Percentiles rank a stretch among this genome's conserved stretches.
phyloP scores from a whole-genome alignment of 2,797 vertebrate genomes.

The Odontamblyopus lacepedii region DNA sequence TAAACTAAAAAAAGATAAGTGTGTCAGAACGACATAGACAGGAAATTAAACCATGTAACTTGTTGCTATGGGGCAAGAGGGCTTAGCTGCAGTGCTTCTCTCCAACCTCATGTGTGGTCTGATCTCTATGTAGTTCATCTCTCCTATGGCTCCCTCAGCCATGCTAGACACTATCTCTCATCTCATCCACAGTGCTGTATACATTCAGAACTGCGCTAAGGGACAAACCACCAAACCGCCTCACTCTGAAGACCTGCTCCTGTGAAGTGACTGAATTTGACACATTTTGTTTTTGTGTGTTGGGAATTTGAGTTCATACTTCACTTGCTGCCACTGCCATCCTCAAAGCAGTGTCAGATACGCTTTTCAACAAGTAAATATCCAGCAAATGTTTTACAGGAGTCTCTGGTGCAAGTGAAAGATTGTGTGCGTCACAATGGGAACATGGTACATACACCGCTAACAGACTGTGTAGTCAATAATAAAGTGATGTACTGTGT shows the following conservation, averaged over 20 bases:
- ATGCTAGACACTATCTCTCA: slow-evolving; percentile 29
- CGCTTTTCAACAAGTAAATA: slow-evolving; percentile 7
- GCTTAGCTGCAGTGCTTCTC: no score
- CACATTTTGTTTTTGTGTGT: slow-evolving; percentile 40
- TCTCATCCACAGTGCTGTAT: slow-evolving; percentile 26
- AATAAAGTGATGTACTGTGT: neutral
- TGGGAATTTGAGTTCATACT: slow-evolving; percentile 36
- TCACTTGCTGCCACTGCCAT: slow-evolving; percentile 28
- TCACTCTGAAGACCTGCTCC: slow-evolving; percentile 36
- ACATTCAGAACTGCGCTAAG: slow-evolving; percentile 2
- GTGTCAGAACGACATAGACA: neutral
- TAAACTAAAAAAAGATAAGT: no score
- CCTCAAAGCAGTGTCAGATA: slow-evolving; percentile 10
- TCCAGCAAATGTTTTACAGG: neutral
- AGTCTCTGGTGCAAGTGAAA: neutral
- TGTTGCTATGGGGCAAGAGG: neutral
- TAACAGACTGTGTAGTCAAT: neutral
- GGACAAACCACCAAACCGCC: slow-evolving; percentile 28
- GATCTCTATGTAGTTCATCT: slow-evolving; percentile 6
- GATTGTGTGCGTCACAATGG: neutral
- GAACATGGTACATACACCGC: neutral
- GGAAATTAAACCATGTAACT: neutral
- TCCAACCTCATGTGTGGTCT: slow-evolving; percentile 1
- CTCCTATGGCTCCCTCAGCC: slow-evolving; percentile 5
- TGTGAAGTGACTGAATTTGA: slow-evolving; percentile 44